Base-by-base conservation (phyloP, 1,140 invertebrate genomes). In the Drosophila santomea region DNA sequence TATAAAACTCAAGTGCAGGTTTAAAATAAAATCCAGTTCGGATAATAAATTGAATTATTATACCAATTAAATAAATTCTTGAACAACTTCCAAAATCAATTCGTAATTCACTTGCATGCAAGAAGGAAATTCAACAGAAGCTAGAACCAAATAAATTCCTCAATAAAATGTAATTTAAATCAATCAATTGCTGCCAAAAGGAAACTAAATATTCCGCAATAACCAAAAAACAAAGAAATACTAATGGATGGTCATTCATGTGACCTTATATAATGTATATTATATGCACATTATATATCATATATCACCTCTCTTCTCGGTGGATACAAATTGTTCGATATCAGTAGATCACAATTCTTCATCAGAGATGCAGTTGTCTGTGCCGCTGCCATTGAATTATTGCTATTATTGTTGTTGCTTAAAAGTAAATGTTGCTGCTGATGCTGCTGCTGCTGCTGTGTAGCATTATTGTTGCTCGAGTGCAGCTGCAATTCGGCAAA, bases 271-370 rank as follows among this genome's bases (percentile, higher is more conserved):
- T 17, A 17, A 17, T 17, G 17, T 17, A 17, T 17, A 17, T 17
- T 17, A 17, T 17, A 17, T 17, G 17, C 17, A 17, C 17, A 17
- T 17, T 17, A 17, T 20, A 20, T 20, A 20, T 20, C 20, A 43
- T 17, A 17, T 20, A 17, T 51, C 48, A 92, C 91, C 90, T 91
- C 91, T 85, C 91, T 76, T 90, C 85, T 91, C 84, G 91, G 91
- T 88, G 91, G 90, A 84, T 92, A 90, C 57, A 91, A 72, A 88
- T 92, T 91, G 89, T 91, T 92, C 58, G 91, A 77, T 90, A 91
- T 91, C 78, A 91, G 75, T 57, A 91, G 78, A 92, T 91, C 91
- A 91, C 88, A 92, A 91, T 92, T 91, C 90, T 90, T 92, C 61
- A 80, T 80, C 51, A 68, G 58, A 57, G 75, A 59, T 39, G 71